Evolutionary conservation across 2,797 vertebrate species (phyloP).

Genomic region (Xenops minutus): DNA sequence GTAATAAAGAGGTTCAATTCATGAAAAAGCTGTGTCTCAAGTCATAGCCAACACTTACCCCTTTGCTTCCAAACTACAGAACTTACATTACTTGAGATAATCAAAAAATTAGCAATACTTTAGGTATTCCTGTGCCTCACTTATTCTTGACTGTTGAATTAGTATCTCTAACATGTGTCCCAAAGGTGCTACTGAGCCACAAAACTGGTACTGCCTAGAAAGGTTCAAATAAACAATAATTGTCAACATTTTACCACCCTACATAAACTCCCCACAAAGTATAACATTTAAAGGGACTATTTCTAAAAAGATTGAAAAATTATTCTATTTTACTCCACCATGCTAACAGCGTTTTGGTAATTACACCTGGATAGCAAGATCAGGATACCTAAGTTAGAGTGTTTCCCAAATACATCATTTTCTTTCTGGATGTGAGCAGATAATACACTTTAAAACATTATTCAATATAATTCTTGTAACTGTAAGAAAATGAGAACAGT

Average conservation of each 20-base stretch:
- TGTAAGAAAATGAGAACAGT: background rate
- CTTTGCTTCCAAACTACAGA: background rate
- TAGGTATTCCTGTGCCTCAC: background rate
- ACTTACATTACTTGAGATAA: background rate
- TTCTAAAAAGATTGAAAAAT: background rate
- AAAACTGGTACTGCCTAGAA: background rate
- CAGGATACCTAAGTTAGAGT: accelerated
- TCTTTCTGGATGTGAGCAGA: background rate
- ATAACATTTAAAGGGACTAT: background rate
- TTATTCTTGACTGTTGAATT: background rate
- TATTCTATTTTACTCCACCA: background rate
- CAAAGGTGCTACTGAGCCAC: background rate
- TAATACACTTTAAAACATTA: background rate
- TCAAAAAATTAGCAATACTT: background rate
- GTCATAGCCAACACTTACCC: background rate
- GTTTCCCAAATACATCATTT: background rate
- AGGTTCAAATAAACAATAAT: background rate
- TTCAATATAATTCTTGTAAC: background rate
- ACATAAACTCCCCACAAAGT: background rate
- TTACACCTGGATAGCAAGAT: background rate
- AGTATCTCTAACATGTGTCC: background rate
- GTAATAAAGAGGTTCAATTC: background rate
- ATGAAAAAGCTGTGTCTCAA: background rate
- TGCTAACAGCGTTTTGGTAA: background rate
- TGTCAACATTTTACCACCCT: background rate